phyloP scores from a whole-genome alignment of 1,140 invertebrate species.

The Penaeus chinensis region DNA sequence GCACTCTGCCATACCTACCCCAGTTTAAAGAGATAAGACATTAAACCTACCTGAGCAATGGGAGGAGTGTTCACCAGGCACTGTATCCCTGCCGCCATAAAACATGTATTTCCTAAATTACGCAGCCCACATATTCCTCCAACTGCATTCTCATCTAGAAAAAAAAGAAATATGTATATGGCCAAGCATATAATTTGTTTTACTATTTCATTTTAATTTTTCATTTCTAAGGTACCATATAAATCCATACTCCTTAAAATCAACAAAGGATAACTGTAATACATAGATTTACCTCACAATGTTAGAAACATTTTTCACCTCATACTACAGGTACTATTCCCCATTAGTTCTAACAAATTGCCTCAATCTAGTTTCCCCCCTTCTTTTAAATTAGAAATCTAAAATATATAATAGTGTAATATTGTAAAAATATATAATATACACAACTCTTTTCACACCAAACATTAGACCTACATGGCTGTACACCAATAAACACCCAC shows the following conservation, averaged over 20 bases:
- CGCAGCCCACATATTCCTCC: constrained; percentile 72
- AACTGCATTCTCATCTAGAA: constrained; percentile 54
- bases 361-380: too few relatives aligned
- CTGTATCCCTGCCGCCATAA: constrained; percentile 70
- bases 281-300: neutral
- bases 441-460: too few relatives aligned
- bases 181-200: too few relatives aligned
- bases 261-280: too few relatives aligned
- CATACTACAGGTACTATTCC: too few relatives aligned
- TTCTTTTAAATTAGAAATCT: too few relatives aligned
- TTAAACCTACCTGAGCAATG: constrained; percentile 64
- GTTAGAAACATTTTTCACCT: neutral
- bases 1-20: neutral
- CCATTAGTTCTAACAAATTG: too few relatives aligned
- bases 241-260: neutral
- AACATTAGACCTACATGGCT: too few relatives aligned
- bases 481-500: too few relatives aligned
- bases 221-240: neutral
- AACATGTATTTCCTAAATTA: constrained; percentile 74
- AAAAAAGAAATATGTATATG: neutral
- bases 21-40: neutral
- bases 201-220: too few relatives aligned
- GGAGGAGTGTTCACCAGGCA: constrained; percentile 68
- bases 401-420: too few relatives aligned
- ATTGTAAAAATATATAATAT: too few relatives aligned